Conservation (phyloP, 1,140 invertebrate species). For the Drosophila funebris region DNA sequence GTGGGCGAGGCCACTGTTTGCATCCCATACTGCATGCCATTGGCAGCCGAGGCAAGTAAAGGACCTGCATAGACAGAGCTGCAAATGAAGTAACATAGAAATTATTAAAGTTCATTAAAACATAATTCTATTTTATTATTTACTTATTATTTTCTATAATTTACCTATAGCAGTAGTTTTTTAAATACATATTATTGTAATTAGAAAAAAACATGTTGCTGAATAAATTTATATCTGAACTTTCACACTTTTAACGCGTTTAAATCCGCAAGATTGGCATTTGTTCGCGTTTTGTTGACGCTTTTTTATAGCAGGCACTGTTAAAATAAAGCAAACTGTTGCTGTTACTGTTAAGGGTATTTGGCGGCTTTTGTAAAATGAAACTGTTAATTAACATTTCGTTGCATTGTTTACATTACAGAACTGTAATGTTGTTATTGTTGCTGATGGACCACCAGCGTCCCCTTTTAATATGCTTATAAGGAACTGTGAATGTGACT, state of each 20-base stretch:
- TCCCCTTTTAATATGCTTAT: constrained; percentile 46
- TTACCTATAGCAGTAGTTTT: constrained; percentile 82
- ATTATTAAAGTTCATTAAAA: neutral
- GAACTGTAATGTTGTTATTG: constrained; percentile 25
- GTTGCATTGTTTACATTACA: constrained; percentile 64
- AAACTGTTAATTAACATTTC: constrained; percentile 65
- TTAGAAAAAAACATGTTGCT: constrained; percentile 78
- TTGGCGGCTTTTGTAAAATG: constrained; percentile 20
- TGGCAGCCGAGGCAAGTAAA: constrained; percentile 65
- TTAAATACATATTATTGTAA: constrained; percentile 81
- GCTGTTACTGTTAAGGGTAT: constrained; percentile 29
- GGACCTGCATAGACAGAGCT: constrained; percentile 78
- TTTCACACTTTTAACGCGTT: constrained; percentile 16
- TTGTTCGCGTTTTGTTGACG: constrained; percentile 34
- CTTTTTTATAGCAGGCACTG: constrained; percentile 19
- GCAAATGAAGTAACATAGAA: constrained; percentile 7
- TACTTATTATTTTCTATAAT: neutral
- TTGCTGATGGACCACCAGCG: constrained; percentile 60
- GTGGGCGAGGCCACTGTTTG: constrained; percentile 51
- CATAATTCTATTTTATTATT: no score
- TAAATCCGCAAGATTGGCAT: constrained; percentile 34
- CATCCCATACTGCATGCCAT: constrained; percentile 78
- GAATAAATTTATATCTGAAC: neutral
- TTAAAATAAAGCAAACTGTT: constrained; percentile 16
- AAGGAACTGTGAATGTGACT: neutral